phyloP scores from a whole-genome alignment of 2,797 vertebrate genomes.

The Odontamblyopus lacepedii region DNA sequence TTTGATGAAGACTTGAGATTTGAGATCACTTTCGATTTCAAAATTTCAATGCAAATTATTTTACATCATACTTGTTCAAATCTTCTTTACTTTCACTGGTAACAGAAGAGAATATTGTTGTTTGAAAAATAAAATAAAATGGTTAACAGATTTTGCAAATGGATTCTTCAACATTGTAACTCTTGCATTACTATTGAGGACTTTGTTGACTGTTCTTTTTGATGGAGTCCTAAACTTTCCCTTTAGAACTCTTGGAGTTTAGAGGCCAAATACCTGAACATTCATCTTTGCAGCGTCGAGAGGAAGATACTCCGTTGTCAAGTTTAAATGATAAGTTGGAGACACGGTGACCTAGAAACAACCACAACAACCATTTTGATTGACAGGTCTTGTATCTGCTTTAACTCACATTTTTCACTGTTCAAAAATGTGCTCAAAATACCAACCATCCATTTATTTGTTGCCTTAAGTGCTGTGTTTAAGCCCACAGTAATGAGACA shows the following conservation, averaged over 20 bases:
- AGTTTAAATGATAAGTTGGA: slow-evolving; percentile 1
- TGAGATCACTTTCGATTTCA: too few species aligned
- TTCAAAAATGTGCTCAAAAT: slow-evolving; percentile 1
- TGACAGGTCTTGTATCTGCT: not conserved
- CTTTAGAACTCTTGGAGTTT: slow-evolving; percentile 4
- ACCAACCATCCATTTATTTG: slow-evolving; percentile 22
- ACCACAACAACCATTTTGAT: not conserved
- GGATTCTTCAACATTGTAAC: not conserved
- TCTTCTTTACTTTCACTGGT: too few species aligned
- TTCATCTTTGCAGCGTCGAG: slow-evolving; percentile 27
- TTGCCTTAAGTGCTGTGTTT: slow-evolving; percentile 38
- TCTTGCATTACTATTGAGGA: not conserved
- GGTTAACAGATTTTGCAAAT: not conserved
- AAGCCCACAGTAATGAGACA: slow-evolving; percentile 39
- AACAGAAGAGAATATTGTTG: too few species aligned
- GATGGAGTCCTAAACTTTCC: not conserved
- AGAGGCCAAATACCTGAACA: slow-evolving; percentile 14
- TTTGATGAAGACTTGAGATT: too few species aligned
- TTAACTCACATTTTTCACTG: not conserved
- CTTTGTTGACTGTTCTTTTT: not conserved
- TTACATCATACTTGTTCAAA: too few species aligned
- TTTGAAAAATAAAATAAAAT: too few species aligned
- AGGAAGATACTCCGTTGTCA: slow-evolving; percentile 2
- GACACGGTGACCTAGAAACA: not conserved
- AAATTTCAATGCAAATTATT: too few species aligned